Conservation (phyloP, 1,140 invertebrate genomes). For the Trachymyrmex cornetzi region DNA sequence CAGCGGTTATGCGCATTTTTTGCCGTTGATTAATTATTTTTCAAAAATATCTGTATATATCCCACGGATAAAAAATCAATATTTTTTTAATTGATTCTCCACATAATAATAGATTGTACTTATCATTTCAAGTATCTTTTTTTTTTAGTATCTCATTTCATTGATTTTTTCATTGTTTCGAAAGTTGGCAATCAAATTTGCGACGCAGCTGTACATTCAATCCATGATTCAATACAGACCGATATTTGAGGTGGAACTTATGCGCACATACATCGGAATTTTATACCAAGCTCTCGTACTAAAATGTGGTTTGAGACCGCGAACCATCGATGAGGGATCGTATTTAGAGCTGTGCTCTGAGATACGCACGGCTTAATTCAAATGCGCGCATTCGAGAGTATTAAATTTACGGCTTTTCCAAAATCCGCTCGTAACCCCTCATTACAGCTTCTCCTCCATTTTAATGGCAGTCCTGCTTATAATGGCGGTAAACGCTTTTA, state of each 20-base stretch:
- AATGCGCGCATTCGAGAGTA: conserved; percentile 46
- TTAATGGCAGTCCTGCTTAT: conserved; percentile 63
- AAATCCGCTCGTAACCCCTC: conserved; percentile 65
- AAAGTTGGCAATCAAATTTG: not conserved
- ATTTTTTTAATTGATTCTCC: not conserved
- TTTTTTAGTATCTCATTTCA: not conserved
- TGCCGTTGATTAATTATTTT: not conserved
- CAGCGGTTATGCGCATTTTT: not conserved
- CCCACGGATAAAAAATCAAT: not conserved
- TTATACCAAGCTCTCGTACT: not conserved
- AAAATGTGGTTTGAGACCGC: conserved; percentile 29
- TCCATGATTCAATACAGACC: conserved; percentile 1
- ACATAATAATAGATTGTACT: not conserved
- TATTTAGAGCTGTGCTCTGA: conserved; percentile 3
- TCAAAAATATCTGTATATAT: not conserved
- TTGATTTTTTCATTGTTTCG: not conserved
- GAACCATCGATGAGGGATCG: conserved; percentile 37
- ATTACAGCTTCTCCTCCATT: conserved; percentile 48
- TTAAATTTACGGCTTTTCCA: conserved; percentile 68
- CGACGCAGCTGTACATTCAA: not conserved
- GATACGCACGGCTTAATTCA: conserved; percentile 58
- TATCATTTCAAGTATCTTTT: not conserved
- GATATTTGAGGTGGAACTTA: conserved; percentile 2
- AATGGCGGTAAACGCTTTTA: conserved; percentile 67
- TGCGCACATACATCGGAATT: conserved; percentile 10